These are phyloP conservation scores for Agrilus mali DNA, from an alignment of 2,888 invertebrate genomes.

Conservation along the genomic window DNA sequence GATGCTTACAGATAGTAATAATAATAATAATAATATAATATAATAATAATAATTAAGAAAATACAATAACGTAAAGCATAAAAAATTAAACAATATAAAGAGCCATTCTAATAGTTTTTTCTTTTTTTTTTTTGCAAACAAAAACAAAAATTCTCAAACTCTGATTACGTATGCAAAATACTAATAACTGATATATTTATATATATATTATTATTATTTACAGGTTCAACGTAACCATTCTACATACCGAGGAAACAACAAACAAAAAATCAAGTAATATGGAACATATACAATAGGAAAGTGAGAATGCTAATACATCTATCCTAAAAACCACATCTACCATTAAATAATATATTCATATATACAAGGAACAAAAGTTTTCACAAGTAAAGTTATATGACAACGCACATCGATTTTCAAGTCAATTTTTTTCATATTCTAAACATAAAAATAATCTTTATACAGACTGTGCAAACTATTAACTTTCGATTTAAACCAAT, in stretches of 20 bases:
- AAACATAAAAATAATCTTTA: too few species aligned
- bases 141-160: background rate
- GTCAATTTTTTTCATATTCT: too few species aligned
- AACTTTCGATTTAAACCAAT: too few species aligned
- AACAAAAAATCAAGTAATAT: slow-evolving; percentile 20
- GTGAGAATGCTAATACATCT: slow-evolving; percentile 13
- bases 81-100: slow-evolving; percentile 3
- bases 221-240: slow-evolving; percentile 5
- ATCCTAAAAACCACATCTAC: slow-evolving; percentile 7
- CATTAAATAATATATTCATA: slow-evolving; percentile 22
- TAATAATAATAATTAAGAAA: too few species aligned
- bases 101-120: slow-evolving; percentile 4
- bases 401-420: too few species aligned
- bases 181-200: background rate
- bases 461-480: too few species aligned
- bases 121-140: slow-evolving; percentile 3
- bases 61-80: slow-evolving; percentile 2
- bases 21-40: too few species aligned
- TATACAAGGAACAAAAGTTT: slow-evolving; percentile 36
- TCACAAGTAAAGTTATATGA: too few species aligned
- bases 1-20: too few species aligned
- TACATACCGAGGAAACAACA: slow-evolving; percentile 22
- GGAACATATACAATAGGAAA: slow-evolving; percentile 14
- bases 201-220: slow-evolving; percentile 5
- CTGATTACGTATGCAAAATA: background rate